Base-by-base conservation (phyloP, 1,140 invertebrate genomes). In the Streblospio benedicti region DNA sequence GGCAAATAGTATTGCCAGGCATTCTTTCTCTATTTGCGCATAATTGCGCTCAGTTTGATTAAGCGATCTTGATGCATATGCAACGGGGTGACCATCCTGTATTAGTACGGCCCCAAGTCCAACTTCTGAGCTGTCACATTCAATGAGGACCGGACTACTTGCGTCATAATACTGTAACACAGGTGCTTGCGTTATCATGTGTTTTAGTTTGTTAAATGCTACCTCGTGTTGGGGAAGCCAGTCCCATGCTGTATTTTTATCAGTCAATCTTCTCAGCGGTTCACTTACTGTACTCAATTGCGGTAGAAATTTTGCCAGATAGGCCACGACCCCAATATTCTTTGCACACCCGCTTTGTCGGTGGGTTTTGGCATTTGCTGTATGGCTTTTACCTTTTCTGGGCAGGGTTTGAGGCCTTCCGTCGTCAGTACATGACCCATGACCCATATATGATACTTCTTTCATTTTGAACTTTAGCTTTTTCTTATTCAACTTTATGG, bases 21-120 rank as follows among this genome's bases (percentile, higher is more conserved):
- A 67, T 63, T 82, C 79, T 58, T 76, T 74, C 54, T 82, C 78
- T 1, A 81, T 74, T 65, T 81, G 75, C 6, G 70, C 72, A 60
- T 80, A 81, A 41, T 79, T 79, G 32, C 65, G 18, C 65, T 83
- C 75, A 41, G 70, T 66, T 4, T 47, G 3, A 9, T 72, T 76
- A 5, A 81, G 60, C 12, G 74, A 68, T 31, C 75, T 58, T 2
- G 76, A 81, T 9, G 76, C 76, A 62, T 71, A 81, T 12, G 73
- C 71, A 2, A 82, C 68, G 0, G 73, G 73, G 65, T 66, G 66
- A 74, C 71, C 20, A 54, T 79, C 68, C 62, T 83, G 79, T 5
- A 78, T 41, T 0, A 81, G 32, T 4, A 75, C 69, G 30, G 71
- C 73, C 16, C 76, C 78, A 20, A 81, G 53, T 1, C 73, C 79